phyloP scores from a whole-genome alignment of 2,797 vertebrate species.

The Chelidonichthys spinosus region DNA sequence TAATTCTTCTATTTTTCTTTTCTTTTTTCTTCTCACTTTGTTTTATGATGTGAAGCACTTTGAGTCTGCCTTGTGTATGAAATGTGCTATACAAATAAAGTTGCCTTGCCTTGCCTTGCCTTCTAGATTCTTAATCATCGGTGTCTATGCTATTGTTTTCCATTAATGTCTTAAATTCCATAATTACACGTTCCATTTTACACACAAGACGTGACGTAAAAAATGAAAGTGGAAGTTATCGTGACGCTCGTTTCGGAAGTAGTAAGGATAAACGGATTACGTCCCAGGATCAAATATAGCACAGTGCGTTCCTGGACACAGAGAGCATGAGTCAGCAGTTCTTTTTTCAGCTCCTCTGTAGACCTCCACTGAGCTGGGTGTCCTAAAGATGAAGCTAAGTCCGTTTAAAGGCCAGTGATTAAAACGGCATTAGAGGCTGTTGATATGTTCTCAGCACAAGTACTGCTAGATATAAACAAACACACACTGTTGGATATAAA shows the following conservation, averaged over 20 bases:
- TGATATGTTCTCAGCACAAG: slow-evolving; percentile 28
- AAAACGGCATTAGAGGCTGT: slow-evolving; percentile 42
- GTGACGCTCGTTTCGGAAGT: slow-evolving; percentile 13
- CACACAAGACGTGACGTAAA: background rate
- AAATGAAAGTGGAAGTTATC: background rate
- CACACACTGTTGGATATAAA: no score
- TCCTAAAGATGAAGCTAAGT: slow-evolving; percentile 53
- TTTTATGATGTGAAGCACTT: no score
- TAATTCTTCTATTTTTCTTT: no score
- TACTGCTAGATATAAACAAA: background rate
- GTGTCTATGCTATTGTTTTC: no score
- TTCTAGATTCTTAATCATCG: no score
- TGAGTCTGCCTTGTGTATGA: no score
- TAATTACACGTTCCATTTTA: no score
- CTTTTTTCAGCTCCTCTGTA: slow-evolving; percentile 45
- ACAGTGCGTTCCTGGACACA: slow-evolving; percentile 22
- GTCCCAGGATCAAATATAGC: slow-evolving; percentile 58
- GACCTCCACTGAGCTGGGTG: slow-evolving; percentile 42
- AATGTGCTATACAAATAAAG: no score
- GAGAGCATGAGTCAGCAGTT: slow-evolving; percentile 69
- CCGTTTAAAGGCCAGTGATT: slow-evolving; percentile 49
- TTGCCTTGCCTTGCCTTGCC: no score
- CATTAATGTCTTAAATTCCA: no score
- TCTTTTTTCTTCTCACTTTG: no score
- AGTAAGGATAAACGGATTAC: slow-evolving; percentile 37